Percentiles rank a stretch among this genome's conserved stretches.
phyloP scores from a whole-genome alignment of 2,797 vertebrate species.

The Cygnus olor region DNA sequence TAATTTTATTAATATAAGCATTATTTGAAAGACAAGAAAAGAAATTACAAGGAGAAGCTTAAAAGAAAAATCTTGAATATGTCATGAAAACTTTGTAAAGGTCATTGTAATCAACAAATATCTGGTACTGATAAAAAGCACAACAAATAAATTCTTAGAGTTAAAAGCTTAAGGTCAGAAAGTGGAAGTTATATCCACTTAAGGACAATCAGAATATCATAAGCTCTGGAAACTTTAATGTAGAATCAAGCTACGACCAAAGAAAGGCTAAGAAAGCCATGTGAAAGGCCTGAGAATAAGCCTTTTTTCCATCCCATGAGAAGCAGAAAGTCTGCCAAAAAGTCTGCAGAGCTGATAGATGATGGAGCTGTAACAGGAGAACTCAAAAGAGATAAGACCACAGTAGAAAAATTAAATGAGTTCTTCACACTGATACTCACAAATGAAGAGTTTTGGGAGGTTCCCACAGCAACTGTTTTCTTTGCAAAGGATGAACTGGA shows the following conservation, averaged over 20 bases:
- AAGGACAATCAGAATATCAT: neutral
- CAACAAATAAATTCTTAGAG: neutral
- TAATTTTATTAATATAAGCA: neutral
- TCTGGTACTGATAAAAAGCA: neutral
- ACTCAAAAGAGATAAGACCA: constrained; percentile 12
- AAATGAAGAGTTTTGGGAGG: neutral
- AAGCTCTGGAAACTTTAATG: neutral
- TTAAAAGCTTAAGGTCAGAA: neutral
- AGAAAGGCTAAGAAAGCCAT: neutral
- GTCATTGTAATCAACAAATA: neutral
- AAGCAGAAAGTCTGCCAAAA: neutral
- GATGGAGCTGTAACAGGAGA: neutral
- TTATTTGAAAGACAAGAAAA: neutral
- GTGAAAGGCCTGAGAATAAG: neutral
- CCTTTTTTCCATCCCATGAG: neutral
- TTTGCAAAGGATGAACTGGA: neutral
- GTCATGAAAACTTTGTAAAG: neutral
- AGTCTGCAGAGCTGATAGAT: constrained; percentile 12
- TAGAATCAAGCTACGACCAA: neutral
- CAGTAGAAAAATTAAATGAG: neutral
- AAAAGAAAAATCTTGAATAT: neutral
- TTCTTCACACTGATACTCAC: constrained; percentile 11
- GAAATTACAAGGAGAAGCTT: neutral
- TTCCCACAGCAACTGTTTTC: neutral
- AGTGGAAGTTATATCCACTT: neutral